phyloP scores from a whole-genome alignment of 1,140 invertebrate species.

The Berghia stephanieae region DNA sequence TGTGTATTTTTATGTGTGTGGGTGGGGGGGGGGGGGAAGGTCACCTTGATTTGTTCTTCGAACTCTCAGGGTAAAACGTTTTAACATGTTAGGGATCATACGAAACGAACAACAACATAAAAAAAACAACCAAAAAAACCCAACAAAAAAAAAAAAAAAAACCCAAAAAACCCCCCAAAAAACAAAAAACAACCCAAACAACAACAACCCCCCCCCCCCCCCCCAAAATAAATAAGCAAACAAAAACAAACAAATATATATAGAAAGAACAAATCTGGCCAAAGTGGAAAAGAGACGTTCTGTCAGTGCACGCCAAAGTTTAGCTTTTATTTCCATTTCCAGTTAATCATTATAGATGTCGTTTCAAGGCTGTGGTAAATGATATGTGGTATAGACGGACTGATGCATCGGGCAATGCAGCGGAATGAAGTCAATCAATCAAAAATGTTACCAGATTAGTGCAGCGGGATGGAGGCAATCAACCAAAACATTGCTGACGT shows the following conservation, averaged over 20 bases:
- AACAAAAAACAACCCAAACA: not conserved
- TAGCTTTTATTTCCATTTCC: no score
- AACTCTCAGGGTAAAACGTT: no score
- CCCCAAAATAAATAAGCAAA: not conserved
- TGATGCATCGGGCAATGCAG: not conserved
- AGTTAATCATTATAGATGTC: not conserved
- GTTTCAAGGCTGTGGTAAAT: not conserved
- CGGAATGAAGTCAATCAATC: not conserved
- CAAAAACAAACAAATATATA: no score
- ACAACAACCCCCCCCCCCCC: not conserved
- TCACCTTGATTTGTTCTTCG: no score
- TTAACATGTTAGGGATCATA: no score
- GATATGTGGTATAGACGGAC: not conserved
- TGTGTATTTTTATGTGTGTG: not conserved
- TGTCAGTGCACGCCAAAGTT: no score
- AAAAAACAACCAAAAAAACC: not conserved
- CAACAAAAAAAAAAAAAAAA: not conserved
- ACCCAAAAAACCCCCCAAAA: not conserved
- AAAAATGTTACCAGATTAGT: not conserved
- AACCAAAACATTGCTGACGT: not conserved
- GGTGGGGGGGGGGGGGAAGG: not conserved
- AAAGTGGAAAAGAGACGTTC: no score
- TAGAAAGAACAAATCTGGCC: no score
- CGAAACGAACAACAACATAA: no score
- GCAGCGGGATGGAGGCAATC: not conserved